Evolutionary conservation across 2,113 vertebrate species (phyloP), one percentile per base, ranked within the genome.

Genomic region (Ginglymostoma cirratum): DNA sequence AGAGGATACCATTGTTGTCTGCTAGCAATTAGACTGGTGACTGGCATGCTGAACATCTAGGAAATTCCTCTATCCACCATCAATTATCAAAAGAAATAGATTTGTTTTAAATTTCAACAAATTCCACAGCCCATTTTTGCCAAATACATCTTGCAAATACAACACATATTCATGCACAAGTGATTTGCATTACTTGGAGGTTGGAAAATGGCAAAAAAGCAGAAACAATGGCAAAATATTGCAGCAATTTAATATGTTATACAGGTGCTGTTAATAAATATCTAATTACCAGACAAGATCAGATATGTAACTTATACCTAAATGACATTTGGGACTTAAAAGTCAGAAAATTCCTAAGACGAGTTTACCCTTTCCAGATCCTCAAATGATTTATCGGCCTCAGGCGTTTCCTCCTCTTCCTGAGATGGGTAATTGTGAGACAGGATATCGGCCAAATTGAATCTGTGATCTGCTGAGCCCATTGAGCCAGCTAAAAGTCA

Each of bases 361-460:
- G 87, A 95, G 72, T 38, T 95, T 95, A 95, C 94, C 94, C 94
- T 98, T 96, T 98, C 97, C 97, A 97, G 96, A 96, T 98, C 98
- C 96, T 98, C 97, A 97, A 98, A 97, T 48, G 97, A 97, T 96
- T 97, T 97, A 95, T 97, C 96, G 67, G 97, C 97, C 96, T 97
- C 96, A 92, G 96, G 96, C 85, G 96, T 0, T 72, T 97, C 97
- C 66, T 96, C 97, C 38, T 97, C 97, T 94, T 97, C 97, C 96
- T 95, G 97, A 55, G 97, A 96, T 17, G 97, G 98, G 95, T 98
- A 97, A 96, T 97, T 98, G 96, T 98, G 97, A 0, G 98, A 98
- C 96, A 98, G 97, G 96, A 98, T 98, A 97, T 98, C 98, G 27
- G 97, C 97, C n/a, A 98, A 97, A 97, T 97, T 97, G 97, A 97